Evolutionary conservation across 2,797 vertebrate species (phyloP), one percentile per base, ranked within the genome.

Genomic region (Neosilurus mollespiculum): DNA sequence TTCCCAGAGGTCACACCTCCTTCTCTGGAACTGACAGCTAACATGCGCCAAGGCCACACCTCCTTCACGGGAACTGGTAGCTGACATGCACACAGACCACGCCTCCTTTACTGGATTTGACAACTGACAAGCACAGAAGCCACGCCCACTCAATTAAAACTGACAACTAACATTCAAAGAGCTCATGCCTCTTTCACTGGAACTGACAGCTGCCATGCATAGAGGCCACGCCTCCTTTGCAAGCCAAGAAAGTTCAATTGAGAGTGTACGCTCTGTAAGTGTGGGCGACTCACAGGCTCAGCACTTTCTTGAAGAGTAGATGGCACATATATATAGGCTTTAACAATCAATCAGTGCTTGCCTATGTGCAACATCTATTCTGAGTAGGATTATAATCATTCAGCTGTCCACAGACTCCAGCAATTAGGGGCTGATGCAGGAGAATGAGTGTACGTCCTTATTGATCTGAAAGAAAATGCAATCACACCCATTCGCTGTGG

Each of bases 401-500:
- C 18, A 34, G 54, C 54, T 30, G 24, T 15, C 24, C 72, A 56
- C 24, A 58, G 54, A 76, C 30, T 76, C 26, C 16, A 10, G 71
- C 58, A 62, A 62, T 65, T 53, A 30, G 15, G 15, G 62, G 62
- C 62, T 43, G 30, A 9, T 56, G 79, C 80, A 75, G 56, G 76
- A 89, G 67, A 87, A 76, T 58, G 20, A 83, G 34, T 16, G 10
- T 73, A 24, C 62, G 67, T 77, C 64, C 69, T 61, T 84, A 87
- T 80, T 79, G 85, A 86, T 85, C 58, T 62, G 18, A 67, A 24
- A 82, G 56, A 51, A 86, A 78, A 80, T 80, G 51, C 54, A 84
- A 69, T 85, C 37, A 58, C 80, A 76, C 85, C 49, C 18, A 81
- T 24, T 20, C 12, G 12, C 56, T 80, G 54, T n/a, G 8, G 70